A percentile compares a stretch with the other conserved stretches of the same genome.
Evolutionary conservation across 2,888 invertebrate genomes (phyloP).

Genomic region (Tromatobia lineatoria): DNA sequence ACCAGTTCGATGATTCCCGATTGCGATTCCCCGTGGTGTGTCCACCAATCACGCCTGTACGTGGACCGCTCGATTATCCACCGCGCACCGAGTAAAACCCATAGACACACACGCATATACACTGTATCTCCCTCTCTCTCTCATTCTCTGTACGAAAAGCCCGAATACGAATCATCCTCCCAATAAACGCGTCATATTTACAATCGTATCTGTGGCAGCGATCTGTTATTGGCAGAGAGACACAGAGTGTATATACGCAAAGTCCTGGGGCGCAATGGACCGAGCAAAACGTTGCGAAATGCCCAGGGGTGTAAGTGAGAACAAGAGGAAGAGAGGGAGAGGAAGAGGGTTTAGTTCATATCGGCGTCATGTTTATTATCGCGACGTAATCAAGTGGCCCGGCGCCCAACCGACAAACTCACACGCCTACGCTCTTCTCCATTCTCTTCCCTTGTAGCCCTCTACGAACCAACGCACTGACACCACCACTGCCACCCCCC

Average conservation of each 20-base stretch:
- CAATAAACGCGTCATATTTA: slow-evolving; percentile 83
- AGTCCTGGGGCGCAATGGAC: slow-evolving; percentile 55
- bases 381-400: slow-evolving; percentile 83
- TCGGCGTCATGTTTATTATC: slow-evolving; percentile 84
- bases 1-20: slow-evolving; percentile 72
- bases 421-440: slow-evolving; percentile 57
- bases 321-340: slow-evolving; percentile 51
- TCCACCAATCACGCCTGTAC: slow-evolving; percentile 65
- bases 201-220: slow-evolving; percentile 78
- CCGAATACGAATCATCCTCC: slow-evolving; percentile 71
- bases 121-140: slow-evolving; percentile 15
- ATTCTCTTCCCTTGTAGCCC: slow-evolving; percentile 56
- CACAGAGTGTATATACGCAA: slow-evolving; percentile 46
- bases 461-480: slow-evolving; percentile 61
- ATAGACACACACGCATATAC: slow-evolving; percentile 52
- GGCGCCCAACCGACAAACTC: slow-evolving; percentile 73
- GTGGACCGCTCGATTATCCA: slow-evolving; percentile 61
- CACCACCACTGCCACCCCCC: slow-evolving; percentile 68
- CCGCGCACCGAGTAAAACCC: slow-evolving; percentile 60
- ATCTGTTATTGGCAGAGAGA: slow-evolving; percentile 80
- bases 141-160: slow-evolving; percentile 32
- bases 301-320: slow-evolving; percentile 40
- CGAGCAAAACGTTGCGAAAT: slow-evolving; percentile 64
- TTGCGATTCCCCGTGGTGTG: slow-evolving; percentile 68
- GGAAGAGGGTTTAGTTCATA: slow-evolving; percentile 79